Base-by-base conservation (phyloP, 2,113 vertebrate genomes). In the Plestiodon gilberti region DNA sequence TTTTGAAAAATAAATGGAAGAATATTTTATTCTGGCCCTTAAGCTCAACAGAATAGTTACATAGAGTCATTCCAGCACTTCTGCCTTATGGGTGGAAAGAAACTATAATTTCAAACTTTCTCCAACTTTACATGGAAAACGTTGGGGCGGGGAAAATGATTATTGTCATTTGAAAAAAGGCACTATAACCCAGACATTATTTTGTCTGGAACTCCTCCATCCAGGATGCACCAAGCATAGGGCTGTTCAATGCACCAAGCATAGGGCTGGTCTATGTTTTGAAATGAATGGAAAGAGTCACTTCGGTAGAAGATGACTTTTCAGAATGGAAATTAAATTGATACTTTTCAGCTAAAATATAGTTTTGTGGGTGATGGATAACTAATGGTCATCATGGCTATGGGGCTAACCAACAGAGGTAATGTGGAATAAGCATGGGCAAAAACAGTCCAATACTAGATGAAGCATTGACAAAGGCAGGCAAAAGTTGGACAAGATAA, bases 1-100 rank as follows among this genome's bases (percentile, higher is more conserved):
- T 73, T 94, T 90, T 67, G 73, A 92, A 93, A 95, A 89, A 62
- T 18, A 92, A 92, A 91, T 82, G 73, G 92, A 92, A 92, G 74
- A 86, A 93, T 90, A 84, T 76, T 93, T 93, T 74, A 93, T 23
- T 82, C 55, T 40, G 17, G 78, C 20, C 74, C 92, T 89, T 90
- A 82, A 71, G 64, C 20, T 15, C 91, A 67, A 8, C 83, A 59
- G 92, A 91, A 94, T 73, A 59, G 43, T 64, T 88, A 93, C 30
- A 22, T 30, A 83, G 3, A 61, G 1, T 59, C 35, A 59, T 52
- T 77, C 30, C 30, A 55, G 14, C 22, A 35, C 48, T 15, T 62
- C 35, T 43, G 73, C 2, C 18, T 33, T 77, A 67, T 55, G 28
- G 43, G n/a, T 35, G 52, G 55, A 22, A 38, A 62, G 38, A 48